Evolutionary conservation across 2,888 invertebrate genomes (phyloP).

Genomic region (Autographa gamma): DNA sequence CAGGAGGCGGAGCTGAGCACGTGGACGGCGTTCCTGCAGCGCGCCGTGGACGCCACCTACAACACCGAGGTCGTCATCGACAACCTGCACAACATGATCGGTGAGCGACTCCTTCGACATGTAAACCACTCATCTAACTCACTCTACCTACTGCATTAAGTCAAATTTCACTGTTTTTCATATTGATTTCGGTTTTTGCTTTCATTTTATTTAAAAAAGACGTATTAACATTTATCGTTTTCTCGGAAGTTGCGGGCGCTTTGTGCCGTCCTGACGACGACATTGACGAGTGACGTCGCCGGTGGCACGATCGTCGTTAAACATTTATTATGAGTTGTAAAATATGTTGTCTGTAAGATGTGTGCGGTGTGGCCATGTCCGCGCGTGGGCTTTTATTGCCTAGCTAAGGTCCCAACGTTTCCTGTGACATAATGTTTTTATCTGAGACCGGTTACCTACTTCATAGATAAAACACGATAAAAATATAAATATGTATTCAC

Average conservation of each 20-base stretch:
- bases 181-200: too few relatives aligned
- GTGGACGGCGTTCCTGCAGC: constrained; percentile 86
- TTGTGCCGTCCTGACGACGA: neutral
- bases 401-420: constrained; percentile 38
- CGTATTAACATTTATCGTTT: neutral
- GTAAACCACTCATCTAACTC: too few relatives aligned
- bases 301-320: constrained; percentile 33
- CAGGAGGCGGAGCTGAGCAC: constrained; percentile 85
- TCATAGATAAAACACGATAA: too few relatives aligned
- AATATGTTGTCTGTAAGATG: constrained; percentile 21
- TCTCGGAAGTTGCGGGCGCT: neutral
- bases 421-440: constrained; percentile 40
- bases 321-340: constrained; percentile 42
- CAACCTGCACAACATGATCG: constrained; percentile 86
- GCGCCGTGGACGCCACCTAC: constrained; percentile 83
- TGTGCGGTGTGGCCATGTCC: constrained; percentile 27
- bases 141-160: too few relatives aligned
- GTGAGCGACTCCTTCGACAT: constrained; percentile 62
- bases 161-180: too few relatives aligned
- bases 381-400: constrained; percentile 50
- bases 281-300: constrained; percentile 25
- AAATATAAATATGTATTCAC: too few relatives aligned
- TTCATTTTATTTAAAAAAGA: too few relatives aligned
- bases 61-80: constrained; percentile 84
- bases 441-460: constrained; percentile 23